Base-by-base conservation (phyloP, 2,888 invertebrate species). In the Apomyelois bistriatella region DNA sequence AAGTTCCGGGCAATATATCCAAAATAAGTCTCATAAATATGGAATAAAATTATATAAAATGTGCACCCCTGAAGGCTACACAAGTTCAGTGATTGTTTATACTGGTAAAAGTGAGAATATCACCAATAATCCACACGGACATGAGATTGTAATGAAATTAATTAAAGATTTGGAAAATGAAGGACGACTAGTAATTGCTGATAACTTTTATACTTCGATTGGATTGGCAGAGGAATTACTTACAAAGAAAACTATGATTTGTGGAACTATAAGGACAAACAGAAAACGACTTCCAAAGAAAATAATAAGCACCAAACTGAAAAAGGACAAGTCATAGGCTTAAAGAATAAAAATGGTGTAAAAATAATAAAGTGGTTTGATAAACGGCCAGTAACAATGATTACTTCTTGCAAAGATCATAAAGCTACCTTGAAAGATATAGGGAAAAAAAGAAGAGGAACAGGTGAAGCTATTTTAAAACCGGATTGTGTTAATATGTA, bases 11-110 rank as follows among this genome's bases (percentile, higher is more conserved):
- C n/a, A 41, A 41, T 41, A 41, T 10, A 41, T 41, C 10, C 16
- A 41, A 41, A 41, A 41, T 41, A 76, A 74, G 57, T 46, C 59
- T 12, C 68, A 71, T 50, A 64, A 62, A 47, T 76, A 72, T 51
- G 72, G 74, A 1, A 54, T 75, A 16, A 76, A 77, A 55, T 48
- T 76, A 16, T 74, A 71, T 54, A 72, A 72, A 58, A 48, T 73
- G 13, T 76, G 75, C 53, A 61, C 65, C 47, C 58, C 60, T 12
- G 64, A 65, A 43, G 72, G 71, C 6, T 73, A 67, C 51, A 68
- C 64, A n/a, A 64, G 35, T 40, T 53, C 56, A 15, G 43, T 57
- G 8, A 59, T 53, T 30, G 53, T 72, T 49, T 69, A 72, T 56
- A 55, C 60, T 1, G 68, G 65, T 10, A 66, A 63, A 43, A 55